Evolutionary conservation across 2,797 vertebrate genomes (phyloP), one percentile per base, ranked within the genome.

Genomic region (Clarias pachynema): DNA sequence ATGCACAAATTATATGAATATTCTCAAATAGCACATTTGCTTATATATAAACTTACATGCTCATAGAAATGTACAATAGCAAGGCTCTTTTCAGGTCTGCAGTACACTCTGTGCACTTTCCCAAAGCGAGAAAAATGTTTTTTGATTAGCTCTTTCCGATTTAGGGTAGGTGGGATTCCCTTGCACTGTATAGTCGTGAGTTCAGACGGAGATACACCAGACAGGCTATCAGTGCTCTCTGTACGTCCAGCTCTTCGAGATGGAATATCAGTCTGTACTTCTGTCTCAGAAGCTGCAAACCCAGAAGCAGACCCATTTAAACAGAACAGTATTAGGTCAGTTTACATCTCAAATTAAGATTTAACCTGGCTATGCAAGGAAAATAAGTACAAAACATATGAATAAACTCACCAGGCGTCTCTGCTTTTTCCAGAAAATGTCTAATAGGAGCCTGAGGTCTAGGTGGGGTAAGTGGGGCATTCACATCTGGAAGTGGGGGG

Each of bases 111-210:
- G 0, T 92, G 89, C 66, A 99, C 94, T 91, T 95, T 96, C 0
- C 96, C 97, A 0, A 96, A 97, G 62, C 92, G 96, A 4, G 92
- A 53, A 0, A 99, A 99, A 89, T 98, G 95, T 26, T 95, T 96
- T 89, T 95, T 93, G 15, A 99, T 85, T 1, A 91, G 66, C 0
- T 93, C 90, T 89, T 96, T 96, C 85, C 91, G 94, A 78, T 98
- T 99, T 62, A 97, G 93, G 18, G 78, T 88, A 4, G 92, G 91
- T 0, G 97, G 97, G 18, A 99, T 40, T 29, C 97, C 96, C 90
- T 94, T 97, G 89, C 97, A 97, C 84, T 94, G 94, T 85, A 99
- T 89, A 5, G 81, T 72, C 0, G 93, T 97, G 87, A 94, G 89
- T 78, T 98, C 97, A 0, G 82, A 16, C 0, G 95, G 90, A 0